Evolutionary conservation across 2,113 vertebrate species (phyloP).

Genomic region (Otocyon megalotis): DNA sequence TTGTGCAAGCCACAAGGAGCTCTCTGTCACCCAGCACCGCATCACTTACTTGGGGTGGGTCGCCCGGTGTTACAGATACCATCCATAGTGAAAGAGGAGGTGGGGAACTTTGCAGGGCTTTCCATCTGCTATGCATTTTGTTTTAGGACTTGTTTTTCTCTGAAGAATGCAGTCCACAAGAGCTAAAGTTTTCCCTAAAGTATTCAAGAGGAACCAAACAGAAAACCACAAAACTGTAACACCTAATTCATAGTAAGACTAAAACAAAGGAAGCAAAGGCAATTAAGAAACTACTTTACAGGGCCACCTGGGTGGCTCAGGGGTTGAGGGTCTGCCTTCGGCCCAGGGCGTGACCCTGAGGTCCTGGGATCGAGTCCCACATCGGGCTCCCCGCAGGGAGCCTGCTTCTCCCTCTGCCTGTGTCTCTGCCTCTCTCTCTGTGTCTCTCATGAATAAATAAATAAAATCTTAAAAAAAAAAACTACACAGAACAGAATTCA

Average conservation of each 20-base stretch:
- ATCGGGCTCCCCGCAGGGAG: too few species aligned
- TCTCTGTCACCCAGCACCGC: neutral
- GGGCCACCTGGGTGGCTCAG: too few species aligned
- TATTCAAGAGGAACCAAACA: constrained; percentile 48
- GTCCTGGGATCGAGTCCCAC: too few species aligned
- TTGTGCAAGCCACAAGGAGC: neutral
- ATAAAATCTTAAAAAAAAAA: too few species aligned
- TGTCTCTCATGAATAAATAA: too few species aligned
- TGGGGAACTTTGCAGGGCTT: neutral
- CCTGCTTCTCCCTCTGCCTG: too few species aligned
- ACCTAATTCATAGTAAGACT: neutral
- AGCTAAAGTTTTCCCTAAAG: neutral
- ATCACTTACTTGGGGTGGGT: neutral
- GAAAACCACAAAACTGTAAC: neutral
- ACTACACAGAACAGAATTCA: neutral
- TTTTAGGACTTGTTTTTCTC: constrained; percentile 53
- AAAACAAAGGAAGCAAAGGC: neutral
- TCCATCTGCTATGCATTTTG: constrained; percentile 39
- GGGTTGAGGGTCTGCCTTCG: too few species aligned
- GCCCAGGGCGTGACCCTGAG: too few species aligned
- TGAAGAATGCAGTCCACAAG: constrained; percentile 10
- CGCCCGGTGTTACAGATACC: constrained; percentile 54
- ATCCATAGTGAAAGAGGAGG: neutral
- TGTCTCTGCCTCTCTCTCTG: too few species aligned
- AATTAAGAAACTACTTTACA: neutral